A percentile compares a stretch with the other conserved stretches of the same genome.
Evolutionary conservation across 2,888 invertebrate species (phyloP).

Genomic region (Willowsia nigromaculata): DNA sequence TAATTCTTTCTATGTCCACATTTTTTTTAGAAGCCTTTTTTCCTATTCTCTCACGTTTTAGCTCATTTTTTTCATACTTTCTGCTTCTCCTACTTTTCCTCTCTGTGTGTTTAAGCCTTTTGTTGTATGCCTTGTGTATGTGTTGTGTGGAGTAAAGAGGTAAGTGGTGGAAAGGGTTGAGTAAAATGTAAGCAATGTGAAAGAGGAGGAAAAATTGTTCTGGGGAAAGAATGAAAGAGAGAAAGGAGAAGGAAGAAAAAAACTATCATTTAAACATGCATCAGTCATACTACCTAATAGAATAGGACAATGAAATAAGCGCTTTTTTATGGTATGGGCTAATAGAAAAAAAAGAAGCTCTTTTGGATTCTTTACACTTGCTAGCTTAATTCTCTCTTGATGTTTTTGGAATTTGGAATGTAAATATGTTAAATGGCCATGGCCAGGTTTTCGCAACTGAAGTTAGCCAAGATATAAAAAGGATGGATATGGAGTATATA

Average conservation of each 20-base stretch:
- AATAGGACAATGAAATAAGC: background rate
- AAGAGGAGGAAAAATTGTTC: background rate
- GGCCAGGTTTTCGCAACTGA: too few relatives aligned
- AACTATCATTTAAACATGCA: background rate
- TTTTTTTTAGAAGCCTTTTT: background rate
- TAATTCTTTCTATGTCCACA: background rate
- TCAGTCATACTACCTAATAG: background rate
- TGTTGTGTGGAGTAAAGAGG: background rate
- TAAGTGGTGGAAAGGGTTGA: background rate
- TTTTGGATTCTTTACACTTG: background rate
- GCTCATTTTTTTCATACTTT: background rate
- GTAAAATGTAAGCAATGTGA: constrained; percentile 1
- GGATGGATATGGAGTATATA: too few relatives aligned
- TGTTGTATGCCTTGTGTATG: background rate
- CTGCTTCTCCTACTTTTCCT: too few relatives aligned
- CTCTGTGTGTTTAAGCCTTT: background rate
- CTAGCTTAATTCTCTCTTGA: background rate
- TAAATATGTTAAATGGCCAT: too few relatives aligned
- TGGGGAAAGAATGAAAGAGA: background rate
- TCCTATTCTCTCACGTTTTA: background rate
- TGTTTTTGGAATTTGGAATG: too few relatives aligned
- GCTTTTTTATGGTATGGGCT: background rate
- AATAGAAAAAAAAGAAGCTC: background rate
- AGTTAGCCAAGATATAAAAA: too few relatives aligned
- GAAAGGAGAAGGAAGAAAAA: background rate